Percentiles rank a stretch among this genome's conserved stretches.
Evolutionary conservation across 1,140 invertebrate species (phyloP).

Genomic region (Brevipalpus yothersi): DNA sequence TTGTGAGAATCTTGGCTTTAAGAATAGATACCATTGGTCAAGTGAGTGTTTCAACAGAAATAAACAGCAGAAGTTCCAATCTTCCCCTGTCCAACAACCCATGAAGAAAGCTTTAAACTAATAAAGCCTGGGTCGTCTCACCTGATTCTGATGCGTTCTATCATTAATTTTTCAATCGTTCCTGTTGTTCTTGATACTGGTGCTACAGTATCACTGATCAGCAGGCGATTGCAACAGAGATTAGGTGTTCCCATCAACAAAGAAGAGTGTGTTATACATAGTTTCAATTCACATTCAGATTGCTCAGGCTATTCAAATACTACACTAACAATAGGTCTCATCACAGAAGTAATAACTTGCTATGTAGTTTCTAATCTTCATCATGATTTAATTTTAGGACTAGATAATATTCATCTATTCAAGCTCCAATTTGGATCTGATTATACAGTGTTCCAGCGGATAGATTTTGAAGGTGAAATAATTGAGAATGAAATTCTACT

Average conservation of each 20-base stretch:
- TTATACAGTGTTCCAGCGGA: not conserved
- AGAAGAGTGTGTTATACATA: not conserved
- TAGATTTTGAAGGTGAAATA: not conserved
- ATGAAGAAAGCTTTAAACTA: no score
- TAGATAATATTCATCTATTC: not conserved
- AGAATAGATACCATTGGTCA: no score
- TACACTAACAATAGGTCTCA: not conserved
- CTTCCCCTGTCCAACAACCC: no score
- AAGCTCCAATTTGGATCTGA: not conserved
- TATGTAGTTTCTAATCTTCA: not conserved
- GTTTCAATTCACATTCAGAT: not conserved
- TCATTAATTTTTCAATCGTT: no score
- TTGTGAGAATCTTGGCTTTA: no score
- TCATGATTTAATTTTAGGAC: not conserved
- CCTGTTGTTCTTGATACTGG: no score
- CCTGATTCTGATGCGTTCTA: no score
- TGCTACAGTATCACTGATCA: no score
- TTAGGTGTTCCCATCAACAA: not conserved
- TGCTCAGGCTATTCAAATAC: not conserved
- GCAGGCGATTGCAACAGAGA: not conserved
- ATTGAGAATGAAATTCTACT: not conserved
- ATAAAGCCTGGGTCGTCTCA: no score
- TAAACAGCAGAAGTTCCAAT: no score
- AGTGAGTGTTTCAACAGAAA: no score
- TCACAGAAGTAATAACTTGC: not conserved